Evolutionary conservation across 2,113 vertebrate genomes (phyloP).

Genomic region (Indri indri): DNA sequence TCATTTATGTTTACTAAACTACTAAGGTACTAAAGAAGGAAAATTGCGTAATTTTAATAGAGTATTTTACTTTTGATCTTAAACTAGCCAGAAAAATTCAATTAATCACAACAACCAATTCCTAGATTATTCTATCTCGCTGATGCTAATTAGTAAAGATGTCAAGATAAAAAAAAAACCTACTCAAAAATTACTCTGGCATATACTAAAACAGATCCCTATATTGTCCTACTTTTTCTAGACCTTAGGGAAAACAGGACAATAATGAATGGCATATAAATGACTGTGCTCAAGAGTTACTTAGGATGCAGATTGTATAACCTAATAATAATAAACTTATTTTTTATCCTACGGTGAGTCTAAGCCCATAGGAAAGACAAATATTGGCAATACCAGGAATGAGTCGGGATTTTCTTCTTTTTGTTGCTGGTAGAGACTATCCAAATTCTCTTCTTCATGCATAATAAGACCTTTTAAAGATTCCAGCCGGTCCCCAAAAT

Average conservation of each 20-base stretch:
- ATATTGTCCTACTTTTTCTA: background rate
- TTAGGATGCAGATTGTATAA: background rate
- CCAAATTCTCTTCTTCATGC: slow-evolving; percentile 83
- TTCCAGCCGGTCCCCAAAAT: slow-evolving; percentile 84
- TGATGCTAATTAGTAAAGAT: slow-evolving; percentile 3
- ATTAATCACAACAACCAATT: background rate
- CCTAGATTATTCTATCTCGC: background rate
- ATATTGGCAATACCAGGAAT: slow-evolving; percentile 72
- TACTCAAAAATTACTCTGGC: background rate
- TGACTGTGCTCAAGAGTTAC: background rate
- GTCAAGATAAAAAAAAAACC: background rate
- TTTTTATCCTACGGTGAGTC: background rate
- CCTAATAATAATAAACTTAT: background rate
- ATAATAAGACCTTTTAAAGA: slow-evolving; percentile 85
- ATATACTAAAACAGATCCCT: background rate
- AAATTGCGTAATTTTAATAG: background rate
- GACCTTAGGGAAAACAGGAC: background rate
- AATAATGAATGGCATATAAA: background rate
- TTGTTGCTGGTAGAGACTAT: slow-evolving; percentile 69
- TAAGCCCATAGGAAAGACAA: slow-evolving; percentile 13
- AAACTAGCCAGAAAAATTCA: slow-evolving; percentile 15
- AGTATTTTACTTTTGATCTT: slow-evolving; percentile 18
- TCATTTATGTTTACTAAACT: background rate
- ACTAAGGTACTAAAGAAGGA: background rate
- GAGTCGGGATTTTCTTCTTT: slow-evolving; percentile 75